phyloP scores from a whole-genome alignment of 2,888 invertebrate genomes.

The Hemaris fuciformis region DNA sequence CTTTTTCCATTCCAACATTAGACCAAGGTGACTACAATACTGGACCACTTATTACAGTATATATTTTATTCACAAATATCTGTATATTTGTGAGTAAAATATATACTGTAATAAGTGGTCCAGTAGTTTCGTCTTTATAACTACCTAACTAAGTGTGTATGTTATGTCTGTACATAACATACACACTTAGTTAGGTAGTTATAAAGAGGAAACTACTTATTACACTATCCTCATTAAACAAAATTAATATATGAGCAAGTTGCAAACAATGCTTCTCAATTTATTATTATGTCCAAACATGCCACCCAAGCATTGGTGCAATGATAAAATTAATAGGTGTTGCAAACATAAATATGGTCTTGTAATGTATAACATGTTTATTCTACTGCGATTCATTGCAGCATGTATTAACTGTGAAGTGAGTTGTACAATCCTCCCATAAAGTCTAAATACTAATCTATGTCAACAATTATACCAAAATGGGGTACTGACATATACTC shows the following conservation, averaged over 20 bases:
- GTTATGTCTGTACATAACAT: not conserved
- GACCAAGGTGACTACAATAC: too few relatives aligned
- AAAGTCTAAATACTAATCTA: too few relatives aligned
- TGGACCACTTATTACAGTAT: too few relatives aligned
- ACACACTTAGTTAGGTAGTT: not conserved
- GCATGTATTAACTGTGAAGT: too few relatives aligned
- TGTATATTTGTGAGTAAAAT: not conserved
- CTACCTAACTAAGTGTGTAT: not conserved
- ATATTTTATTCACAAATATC: not conserved
- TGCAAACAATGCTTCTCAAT: not conserved
- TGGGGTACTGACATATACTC: too few relatives aligned
- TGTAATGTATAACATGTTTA: not conserved
- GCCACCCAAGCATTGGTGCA: not conserved
- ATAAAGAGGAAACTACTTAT: constrained; percentile 9
- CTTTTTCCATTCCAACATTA: too few relatives aligned
- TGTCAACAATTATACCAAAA: too few relatives aligned
- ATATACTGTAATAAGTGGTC: constrained; percentile 3
- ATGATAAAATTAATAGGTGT: not conserved
- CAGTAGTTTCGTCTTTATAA: constrained; percentile 10
- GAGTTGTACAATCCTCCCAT: too few relatives aligned
- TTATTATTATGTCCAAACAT: not conserved
- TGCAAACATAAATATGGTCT: not conserved
- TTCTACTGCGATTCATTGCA: not conserved
- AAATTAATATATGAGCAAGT: not conserved
- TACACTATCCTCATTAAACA: constrained; percentile 1